Conservation (phyloP, 2,888 invertebrate genomes). For the Tachystola acroxantha region DNA sequence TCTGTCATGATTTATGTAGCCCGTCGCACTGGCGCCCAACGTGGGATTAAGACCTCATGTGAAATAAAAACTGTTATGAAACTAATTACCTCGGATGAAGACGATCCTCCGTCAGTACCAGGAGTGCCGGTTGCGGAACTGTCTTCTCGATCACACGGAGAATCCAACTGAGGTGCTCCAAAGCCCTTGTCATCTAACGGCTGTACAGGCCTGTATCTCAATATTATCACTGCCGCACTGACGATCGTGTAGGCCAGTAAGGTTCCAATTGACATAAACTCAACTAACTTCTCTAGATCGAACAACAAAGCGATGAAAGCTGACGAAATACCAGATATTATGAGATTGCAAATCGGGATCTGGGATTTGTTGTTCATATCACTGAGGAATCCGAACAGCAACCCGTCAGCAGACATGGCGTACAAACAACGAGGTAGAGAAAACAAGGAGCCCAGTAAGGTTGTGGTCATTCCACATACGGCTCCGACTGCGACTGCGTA, state of each 20-base stretch:
- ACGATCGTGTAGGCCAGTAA: conserved; percentile 94
- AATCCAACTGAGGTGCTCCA: conserved; percentile 68
- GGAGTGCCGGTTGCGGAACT: conserved; percentile 81
- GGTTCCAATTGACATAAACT: conserved; percentile 96
- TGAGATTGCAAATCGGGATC: conserved; percentile 86
- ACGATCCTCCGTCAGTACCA: conserved; percentile 78
- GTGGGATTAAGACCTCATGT: too few relatives aligned
- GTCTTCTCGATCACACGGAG: conserved; percentile 77
- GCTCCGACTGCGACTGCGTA: conserved; percentile 91
- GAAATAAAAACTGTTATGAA: too few relatives aligned
- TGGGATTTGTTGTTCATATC: conserved; percentile 88
- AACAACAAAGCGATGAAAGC: conserved; percentile 90
- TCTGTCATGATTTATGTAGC: too few relatives aligned
- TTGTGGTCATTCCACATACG: conserved; percentile 94
- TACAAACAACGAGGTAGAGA: conserved; percentile 92
- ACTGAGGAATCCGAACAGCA: conserved; percentile 89
- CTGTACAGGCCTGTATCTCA: conserved; percentile 85
- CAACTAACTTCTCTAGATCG: conserved; percentile 92
- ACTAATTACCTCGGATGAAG: conserved; percentile 71
- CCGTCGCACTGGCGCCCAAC: too few relatives aligned
- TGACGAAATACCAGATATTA: conserved; percentile 86
- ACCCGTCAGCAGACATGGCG: conserved; percentile 93
- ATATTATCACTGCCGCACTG: conserved; percentile 91
- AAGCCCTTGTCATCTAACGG: conserved; percentile 67
- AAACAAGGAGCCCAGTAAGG: conserved; percentile 90